phyloP scores from a whole-genome alignment of 2,797 vertebrate species.

The Darevskia mixta region DNA sequence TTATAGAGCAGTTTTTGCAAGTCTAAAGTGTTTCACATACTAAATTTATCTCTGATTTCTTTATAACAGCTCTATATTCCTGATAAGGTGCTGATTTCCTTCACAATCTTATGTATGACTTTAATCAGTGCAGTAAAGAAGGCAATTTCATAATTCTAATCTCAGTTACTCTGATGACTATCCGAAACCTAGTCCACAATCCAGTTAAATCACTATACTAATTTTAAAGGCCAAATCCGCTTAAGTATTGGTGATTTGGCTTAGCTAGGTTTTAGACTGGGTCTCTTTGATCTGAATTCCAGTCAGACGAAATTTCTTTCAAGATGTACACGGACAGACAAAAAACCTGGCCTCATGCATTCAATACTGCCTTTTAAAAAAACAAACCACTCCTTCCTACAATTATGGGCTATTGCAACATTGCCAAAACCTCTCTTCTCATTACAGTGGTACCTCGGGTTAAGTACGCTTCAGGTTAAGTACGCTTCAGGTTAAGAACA shows the following conservation, averaged over 20 bases:
- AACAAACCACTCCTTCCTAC: not conserved
- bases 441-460: too few species aligned
- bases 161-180: conserved; percentile 26
- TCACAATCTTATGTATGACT: conserved; percentile 37
- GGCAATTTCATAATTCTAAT: conserved; percentile 17
- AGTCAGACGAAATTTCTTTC: conserved; percentile 27
- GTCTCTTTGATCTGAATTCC: not conserved
- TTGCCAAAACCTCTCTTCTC: conserved; percentile 35
- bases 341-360: conserved; percentile 43
- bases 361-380: conserved; percentile 33
- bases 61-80: not conserved
- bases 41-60: not conserved
- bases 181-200: conserved; percentile 22
- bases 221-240: not conserved
- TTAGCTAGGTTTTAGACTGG: not conserved
- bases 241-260: not conserved
- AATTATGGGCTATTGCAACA: conserved; percentile 46
- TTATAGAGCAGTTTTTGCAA: not conserved
- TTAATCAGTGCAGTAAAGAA: conserved; percentile 51
- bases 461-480: too few species aligned
- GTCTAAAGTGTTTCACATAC: not conserved
- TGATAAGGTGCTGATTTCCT: not conserved
- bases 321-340: fast-evolving
- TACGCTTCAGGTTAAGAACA: too few species aligned
- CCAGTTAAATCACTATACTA: not conserved